Base-by-base conservation (phyloP, 2,888 invertebrate species). In the Lasioglossum morio region DNA sequence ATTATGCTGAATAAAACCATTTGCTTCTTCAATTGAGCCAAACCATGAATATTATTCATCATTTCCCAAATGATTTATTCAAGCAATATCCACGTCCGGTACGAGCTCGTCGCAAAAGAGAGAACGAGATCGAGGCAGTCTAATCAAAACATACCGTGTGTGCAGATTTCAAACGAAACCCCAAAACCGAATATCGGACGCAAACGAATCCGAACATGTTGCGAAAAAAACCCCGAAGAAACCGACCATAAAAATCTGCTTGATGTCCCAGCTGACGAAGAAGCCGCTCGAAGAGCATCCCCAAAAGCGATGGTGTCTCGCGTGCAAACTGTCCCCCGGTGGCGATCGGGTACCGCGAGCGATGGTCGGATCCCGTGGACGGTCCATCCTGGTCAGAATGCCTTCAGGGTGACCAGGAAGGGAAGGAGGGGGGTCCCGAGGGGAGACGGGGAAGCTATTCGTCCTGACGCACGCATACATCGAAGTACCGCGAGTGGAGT, bases 381-480 rank as follows among this genome's bases (percentile, higher is more conserved):
- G 75, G 79, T 43, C 70, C 57, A 70, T 75, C 57, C 79, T 37
- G 74, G 37, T n/a, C 46, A 69, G 60, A 69, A 75, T 85, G 80
- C 70, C 85, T 81, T 84, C 83, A 57, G 77, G 84, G 37, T 69
- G 37, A 69, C 34, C 23, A 69, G 69, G 69, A 69, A 69, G 69
- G 69, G 69, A 30, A 19, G 2, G 66, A 66, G 66, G 66, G 66
- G 63, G 27, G 16, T 27, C 63, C 63, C 27, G 63, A 63, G 63
- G 66, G 16, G 69, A 37, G 37, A 8, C 23, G 34, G 69, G 77
- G 84, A 82, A 73, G 84, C 57, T 77, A 81, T 79, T 43, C 89
- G 80, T 80, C 81, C 79, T 43, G 72, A 66, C 79, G 80, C 86
- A 72, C 72, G 69, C 72, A 70, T 70, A 60, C 79, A 43, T 43